Evolutionary conservation across 2,888 invertebrate genomes (phyloP).

Genomic region (Spisula subtruncata): DNA sequence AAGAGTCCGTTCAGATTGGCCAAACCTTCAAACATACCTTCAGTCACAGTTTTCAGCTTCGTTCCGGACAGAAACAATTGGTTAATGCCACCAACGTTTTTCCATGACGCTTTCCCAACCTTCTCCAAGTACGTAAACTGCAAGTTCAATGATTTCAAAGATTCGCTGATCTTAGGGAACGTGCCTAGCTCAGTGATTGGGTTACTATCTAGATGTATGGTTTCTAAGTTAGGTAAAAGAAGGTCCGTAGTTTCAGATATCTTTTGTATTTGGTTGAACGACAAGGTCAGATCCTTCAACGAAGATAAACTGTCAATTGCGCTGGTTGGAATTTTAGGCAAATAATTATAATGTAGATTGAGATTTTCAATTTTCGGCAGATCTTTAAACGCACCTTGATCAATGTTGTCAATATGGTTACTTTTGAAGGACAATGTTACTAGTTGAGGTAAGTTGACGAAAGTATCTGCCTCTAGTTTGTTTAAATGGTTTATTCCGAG

Average conservation of each 20-base stretch:
- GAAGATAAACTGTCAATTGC: slow-evolving; percentile 14
- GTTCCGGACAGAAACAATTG: slow-evolving; percentile 43
- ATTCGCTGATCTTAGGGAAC: slow-evolving; percentile 57
- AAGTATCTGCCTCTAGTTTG: slow-evolving; percentile 30
- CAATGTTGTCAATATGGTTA: slow-evolving; percentile 43
- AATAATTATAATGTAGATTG: slow-evolving; percentile 45
- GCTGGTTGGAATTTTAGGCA: slow-evolving; percentile 45
- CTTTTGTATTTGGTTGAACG: slow-evolving; percentile 45
- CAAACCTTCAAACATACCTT: slow-evolving; percentile 60
- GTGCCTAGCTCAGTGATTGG: slow-evolving; percentile 22
- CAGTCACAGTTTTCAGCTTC: not conserved
- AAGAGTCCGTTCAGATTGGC: slow-evolving; percentile 33
- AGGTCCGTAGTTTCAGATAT: slow-evolving; percentile 37
- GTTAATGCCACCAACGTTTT: slow-evolving; percentile 24
- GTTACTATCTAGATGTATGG: slow-evolving; percentile 56
- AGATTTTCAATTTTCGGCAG: slow-evolving; percentile 49
- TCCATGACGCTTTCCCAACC: slow-evolving; percentile 47
- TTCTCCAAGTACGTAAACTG: slow-evolving; percentile 42
- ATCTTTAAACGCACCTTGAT: slow-evolving; percentile 40
- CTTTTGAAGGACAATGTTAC: slow-evolving; percentile 37
- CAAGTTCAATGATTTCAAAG: slow-evolving; percentile 50
- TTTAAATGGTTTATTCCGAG: slow-evolving; percentile 43
- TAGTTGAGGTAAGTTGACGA: slow-evolving; percentile 51
- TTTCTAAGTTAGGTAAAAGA: slow-evolving; percentile 47
- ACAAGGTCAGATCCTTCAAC: slow-evolving; percentile 32